phyloP scores from a whole-genome alignment of 2,797 vertebrate species.

The Myripristis jacobus region DNA sequence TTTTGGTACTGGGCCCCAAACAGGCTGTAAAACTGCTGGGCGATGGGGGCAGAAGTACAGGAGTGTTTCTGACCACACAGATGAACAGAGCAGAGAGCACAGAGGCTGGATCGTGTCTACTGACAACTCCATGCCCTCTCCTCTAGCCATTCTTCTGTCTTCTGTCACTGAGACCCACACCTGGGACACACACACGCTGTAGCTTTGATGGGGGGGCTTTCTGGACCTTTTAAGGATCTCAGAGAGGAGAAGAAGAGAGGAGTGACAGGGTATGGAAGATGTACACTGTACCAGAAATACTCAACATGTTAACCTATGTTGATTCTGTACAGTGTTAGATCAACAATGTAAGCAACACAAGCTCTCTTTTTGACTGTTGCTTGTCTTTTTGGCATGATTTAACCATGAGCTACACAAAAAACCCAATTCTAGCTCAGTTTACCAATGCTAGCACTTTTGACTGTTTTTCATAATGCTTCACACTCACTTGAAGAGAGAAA shows the following conservation, averaged over 20 bases:
- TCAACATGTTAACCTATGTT: background rate
- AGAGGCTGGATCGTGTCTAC: constrained; percentile 48
- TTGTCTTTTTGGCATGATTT: too few relatives aligned
- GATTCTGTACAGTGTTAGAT: background rate
- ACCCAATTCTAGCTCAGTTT: too few relatives aligned
- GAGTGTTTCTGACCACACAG: constrained; percentile 59
- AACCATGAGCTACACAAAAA: too few relatives aligned
- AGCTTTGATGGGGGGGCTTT: constrained; percentile 21
- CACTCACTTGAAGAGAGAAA: background rate
- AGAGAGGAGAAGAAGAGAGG: constrained; percentile 30
- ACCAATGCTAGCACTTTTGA: background rate
- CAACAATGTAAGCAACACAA: background rate
- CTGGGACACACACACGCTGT: constrained; percentile 42
- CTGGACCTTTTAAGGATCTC: constrained; percentile 23
- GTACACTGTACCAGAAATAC: constrained; percentile 20
- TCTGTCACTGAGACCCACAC: constrained; percentile 13
- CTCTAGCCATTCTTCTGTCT: constrained; percentile 8
- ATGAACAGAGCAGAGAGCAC: constrained; percentile 28
- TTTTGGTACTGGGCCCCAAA: too few relatives aligned
- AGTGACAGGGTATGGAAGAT: constrained; percentile 12
- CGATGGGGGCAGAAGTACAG: constrained; percentile 41
- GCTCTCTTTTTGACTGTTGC: too few relatives aligned
- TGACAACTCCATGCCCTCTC: background rate
- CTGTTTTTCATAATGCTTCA: background rate
- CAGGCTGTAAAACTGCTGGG: constrained; percentile 57